Conservation (phyloP, 2,113 vertebrate genomes). For the Epinephelus fuscoguttatus region DNA sequence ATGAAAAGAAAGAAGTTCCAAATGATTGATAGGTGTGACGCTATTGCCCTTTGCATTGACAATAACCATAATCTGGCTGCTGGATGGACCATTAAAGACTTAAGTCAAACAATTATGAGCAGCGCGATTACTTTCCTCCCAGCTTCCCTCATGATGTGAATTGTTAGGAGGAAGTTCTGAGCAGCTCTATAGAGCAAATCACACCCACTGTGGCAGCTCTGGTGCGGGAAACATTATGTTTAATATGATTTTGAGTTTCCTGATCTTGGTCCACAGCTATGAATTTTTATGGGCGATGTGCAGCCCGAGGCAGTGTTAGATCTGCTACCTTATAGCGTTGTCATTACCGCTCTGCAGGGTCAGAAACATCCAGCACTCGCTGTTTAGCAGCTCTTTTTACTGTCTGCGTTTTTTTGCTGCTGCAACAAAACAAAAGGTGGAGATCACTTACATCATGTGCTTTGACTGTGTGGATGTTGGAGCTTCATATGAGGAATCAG, state of each 20-base stretch:
- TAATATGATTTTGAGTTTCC: slow-evolving; percentile 69
- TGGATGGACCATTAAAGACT: slow-evolving; percentile 62
- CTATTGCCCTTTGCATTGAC: slow-evolving; percentile 68
- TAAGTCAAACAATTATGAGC: slow-evolving; percentile 64
- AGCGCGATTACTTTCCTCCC: slow-evolving; percentile 44
- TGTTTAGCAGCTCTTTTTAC: slow-evolving; percentile 47
- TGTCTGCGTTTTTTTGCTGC: slow-evolving; percentile 8
- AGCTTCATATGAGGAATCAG: neutral
- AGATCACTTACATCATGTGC: neutral
- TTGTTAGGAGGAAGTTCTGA: slow-evolving; percentile 14
- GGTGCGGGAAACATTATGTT: slow-evolving; percentile 64
- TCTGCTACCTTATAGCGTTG: slow-evolving; percentile 55
- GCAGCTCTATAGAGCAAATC: neutral
- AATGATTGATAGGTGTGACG: slow-evolving; percentile 62
- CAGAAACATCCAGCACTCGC: slow-evolving; percentile 49
- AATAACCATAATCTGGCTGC: slow-evolving; percentile 49
- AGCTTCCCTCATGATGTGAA: slow-evolving; percentile 32
- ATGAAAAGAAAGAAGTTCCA: slow-evolving; percentile 49
- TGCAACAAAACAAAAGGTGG: slow-evolving; percentile 32
- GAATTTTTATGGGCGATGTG: slow-evolving; percentile 75
- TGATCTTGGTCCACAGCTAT: slow-evolving; percentile 72
- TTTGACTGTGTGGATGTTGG: slow-evolving; percentile 1
- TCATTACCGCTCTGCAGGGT: slow-evolving; percentile 65
- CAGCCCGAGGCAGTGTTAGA: slow-evolving; percentile 61
- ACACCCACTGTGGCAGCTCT: slow-evolving; percentile 15